Percentiles rank a stretch among this genome's conserved stretches.
Conservation (phyloP, 2,888 invertebrate genomes). For the Stegana nigrithorax region DNA sequence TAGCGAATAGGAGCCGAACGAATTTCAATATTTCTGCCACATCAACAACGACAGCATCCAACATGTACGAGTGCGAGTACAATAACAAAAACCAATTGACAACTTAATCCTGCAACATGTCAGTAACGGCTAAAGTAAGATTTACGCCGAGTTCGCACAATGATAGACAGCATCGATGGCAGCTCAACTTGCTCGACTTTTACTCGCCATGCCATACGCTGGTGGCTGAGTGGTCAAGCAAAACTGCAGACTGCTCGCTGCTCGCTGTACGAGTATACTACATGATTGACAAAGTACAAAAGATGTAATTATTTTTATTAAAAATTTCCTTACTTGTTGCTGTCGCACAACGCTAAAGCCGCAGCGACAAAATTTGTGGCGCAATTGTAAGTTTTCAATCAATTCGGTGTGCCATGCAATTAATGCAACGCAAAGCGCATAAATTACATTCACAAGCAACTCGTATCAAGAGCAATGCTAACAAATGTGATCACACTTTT, state of each 20-base stretch:
- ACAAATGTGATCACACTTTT: not conserved
- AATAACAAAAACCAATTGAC: slow-evolving; percentile 51
- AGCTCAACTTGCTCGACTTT: not conserved
- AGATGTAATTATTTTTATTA: slow-evolving; percentile 59
- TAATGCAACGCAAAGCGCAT: slow-evolving; percentile 53
- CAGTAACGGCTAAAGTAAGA: slow-evolving; percentile 58
- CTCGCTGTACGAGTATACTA: too few relatives aligned
- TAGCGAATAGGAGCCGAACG: slow-evolving; percentile 15
- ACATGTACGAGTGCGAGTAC: too few relatives aligned
- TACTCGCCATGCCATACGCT: not conserved
- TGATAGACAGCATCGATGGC: slow-evolving; percentile 27
- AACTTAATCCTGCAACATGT: slow-evolving; percentile 61
- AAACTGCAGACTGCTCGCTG: slow-evolving; percentile 22
- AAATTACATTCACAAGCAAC: slow-evolving; percentile 42
- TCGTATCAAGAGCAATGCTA: not conserved
- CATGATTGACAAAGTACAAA: slow-evolving; percentile 57
- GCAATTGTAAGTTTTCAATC: slow-evolving; percentile 52
- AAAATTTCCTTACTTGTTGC: slow-evolving; percentile 31
- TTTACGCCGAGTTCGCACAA: slow-evolving; percentile 46
- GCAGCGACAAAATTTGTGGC: slow-evolving; percentile 35
- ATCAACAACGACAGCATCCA: not conserved
- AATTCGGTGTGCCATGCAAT: slow-evolving; percentile 40
- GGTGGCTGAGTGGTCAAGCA: too few relatives aligned
- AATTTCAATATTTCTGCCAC: slow-evolving; percentile 51
- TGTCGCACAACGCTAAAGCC: not conserved